A percentile compares a stretch with the other conserved stretches of the same genome.
phyloP scores from a whole-genome alignment of 2,888 invertebrate species.

The Lithophane ornitopus region DNA sequence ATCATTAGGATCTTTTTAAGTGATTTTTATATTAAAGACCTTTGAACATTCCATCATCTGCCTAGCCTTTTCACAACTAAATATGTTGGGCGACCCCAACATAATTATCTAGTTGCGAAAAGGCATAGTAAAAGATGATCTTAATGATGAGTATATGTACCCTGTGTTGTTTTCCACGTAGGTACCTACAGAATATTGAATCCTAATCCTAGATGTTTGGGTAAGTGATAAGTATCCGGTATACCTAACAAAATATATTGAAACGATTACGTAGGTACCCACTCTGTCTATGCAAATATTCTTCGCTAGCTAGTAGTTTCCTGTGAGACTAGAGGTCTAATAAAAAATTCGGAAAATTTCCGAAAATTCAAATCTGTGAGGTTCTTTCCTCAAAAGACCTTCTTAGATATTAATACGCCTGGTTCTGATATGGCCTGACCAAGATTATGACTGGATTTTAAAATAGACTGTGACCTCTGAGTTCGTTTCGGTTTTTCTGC shows the following conservation, averaged over 20 bases:
- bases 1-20: neutral
- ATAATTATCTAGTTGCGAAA: too few species aligned
- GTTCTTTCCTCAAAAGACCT: neutral
- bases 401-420: neutral
- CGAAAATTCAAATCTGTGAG: neutral
- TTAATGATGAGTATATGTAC: too few species aligned
- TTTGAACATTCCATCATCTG: neutral
- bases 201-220: neutral
- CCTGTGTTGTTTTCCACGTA: neutral
- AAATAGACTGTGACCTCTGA: neutral
- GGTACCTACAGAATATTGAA: neutral
- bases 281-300: neutral
- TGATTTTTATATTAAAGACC: neutral
- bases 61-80: neutral
- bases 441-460: neutral
- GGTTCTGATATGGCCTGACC: neutral
- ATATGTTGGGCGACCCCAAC: neutral
- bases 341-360: too few species aligned
- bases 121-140: too few species aligned
- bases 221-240: neutral
- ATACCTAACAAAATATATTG: too few species aligned
- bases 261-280: neutral
- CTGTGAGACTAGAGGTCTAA: neutral
- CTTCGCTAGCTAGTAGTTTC: neutral
- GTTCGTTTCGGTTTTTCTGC: neutral